Percentiles rank a stretch among this genome's conserved stretches.
Evolutionary conservation across 1,140 invertebrate species (phyloP).

Genomic region (Drosophila miranda): DNA sequence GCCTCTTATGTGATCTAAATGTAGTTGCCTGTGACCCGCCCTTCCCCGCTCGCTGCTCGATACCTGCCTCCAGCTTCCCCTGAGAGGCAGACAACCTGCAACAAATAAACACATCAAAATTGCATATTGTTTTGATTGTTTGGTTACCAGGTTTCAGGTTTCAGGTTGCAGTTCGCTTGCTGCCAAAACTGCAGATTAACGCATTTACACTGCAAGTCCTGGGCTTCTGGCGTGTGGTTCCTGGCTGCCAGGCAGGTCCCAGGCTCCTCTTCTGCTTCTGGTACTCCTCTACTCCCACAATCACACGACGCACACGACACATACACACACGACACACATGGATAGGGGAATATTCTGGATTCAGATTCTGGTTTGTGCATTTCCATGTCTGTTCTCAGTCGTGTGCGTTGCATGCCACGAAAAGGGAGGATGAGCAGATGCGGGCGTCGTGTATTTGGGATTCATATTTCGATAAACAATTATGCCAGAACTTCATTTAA

Average conservation of each 20-base stretch:
- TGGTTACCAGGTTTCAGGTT: slow-evolving; percentile 79
- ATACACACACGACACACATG: neutral
- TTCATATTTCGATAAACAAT: slow-evolving; percentile 67
- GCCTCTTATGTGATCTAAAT: slow-evolving; percentile 66
- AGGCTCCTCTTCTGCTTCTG: too few species aligned
- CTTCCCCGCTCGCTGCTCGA: too few species aligned
- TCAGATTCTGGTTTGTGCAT: slow-evolving; percentile 54
- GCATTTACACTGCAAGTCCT: slow-evolving; percentile 71
- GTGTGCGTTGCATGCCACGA: slow-evolving; percentile 10
- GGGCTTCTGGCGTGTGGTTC: slow-evolving; percentile 21
- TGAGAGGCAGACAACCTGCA: slow-evolving; percentile 31
- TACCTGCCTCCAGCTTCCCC: too few species aligned
- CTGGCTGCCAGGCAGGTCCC: slow-evolving; percentile 15
- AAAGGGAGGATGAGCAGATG: neutral
- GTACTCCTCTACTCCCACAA: neutral
- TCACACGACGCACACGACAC: slow-evolving; percentile 8
- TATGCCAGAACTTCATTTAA: slow-evolving; percentile 52
- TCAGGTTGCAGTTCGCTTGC: slow-evolving; percentile 31
- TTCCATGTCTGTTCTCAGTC: slow-evolving; percentile 43
- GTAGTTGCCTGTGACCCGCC: slow-evolving; percentile 23
- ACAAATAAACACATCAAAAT: slow-evolving; percentile 81
- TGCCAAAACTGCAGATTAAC: slow-evolving; percentile 76
- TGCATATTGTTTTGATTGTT: slow-evolving; percentile 82
- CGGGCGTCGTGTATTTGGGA: slow-evolving; percentile 33
- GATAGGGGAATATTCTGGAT: slow-evolving; percentile 2